phyloP scores from a whole-genome alignment of 1,140 invertebrate genomes.

The Heliconius nattereri region DNA sequence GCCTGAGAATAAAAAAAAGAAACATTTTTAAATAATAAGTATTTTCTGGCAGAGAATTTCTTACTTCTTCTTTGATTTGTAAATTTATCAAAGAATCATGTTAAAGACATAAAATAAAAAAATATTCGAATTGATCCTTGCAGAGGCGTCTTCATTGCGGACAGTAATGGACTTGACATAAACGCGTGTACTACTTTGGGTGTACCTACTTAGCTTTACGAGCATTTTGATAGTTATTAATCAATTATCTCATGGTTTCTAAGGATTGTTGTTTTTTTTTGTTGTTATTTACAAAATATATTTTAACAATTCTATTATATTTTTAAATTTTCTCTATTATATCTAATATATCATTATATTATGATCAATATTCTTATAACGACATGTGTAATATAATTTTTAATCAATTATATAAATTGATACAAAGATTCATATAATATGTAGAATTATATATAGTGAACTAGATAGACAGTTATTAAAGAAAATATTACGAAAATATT shows the following conservation, averaged over 20 bases:
- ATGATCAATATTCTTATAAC: too few relatives aligned
- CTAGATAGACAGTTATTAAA: too few relatives aligned
- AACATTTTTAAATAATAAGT: too few relatives aligned
- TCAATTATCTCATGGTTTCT: not conserved
- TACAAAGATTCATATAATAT: too few relatives aligned
- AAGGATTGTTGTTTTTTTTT: not conserved
- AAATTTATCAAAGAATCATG: not conserved
- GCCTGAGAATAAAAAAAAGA: too few relatives aligned
- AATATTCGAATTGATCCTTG: not conserved
- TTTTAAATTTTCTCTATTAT: not conserved
- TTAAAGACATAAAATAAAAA: not conserved
- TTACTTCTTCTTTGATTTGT: too few relatives aligned
- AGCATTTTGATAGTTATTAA: slow-evolving; percentile 57
- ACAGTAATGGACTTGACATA: slow-evolving; percentile 47
- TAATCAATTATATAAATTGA: too few relatives aligned
- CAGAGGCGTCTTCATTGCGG: slow-evolving; percentile 12
- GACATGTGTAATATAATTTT: too few relatives aligned
- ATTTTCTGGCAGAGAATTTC: too few relatives aligned
- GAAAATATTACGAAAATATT: too few relatives aligned
- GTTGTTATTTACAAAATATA: not conserved
- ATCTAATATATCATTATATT: not conserved
- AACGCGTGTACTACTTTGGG: slow-evolving; percentile 52
- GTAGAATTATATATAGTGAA: too few relatives aligned
- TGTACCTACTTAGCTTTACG: slow-evolving; percentile 51
- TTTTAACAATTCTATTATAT: not conserved